Conservation (phyloP, 1,140 invertebrate genomes). For the Drosophila melanica region DNA sequence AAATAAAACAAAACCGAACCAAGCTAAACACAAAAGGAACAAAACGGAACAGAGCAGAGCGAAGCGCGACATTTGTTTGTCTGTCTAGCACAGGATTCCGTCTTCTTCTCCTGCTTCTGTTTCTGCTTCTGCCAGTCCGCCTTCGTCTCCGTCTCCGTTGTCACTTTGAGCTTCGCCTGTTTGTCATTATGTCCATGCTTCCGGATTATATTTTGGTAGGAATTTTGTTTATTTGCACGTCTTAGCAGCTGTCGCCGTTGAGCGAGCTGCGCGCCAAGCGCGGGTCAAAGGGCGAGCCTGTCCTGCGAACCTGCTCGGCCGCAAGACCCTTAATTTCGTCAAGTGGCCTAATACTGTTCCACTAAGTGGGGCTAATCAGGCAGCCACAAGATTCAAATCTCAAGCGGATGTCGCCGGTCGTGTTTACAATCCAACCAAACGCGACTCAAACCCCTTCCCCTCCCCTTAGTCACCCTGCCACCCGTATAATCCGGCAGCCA, state of each 20-base stretch:
- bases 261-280: not conserved
- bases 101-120: conserved; percentile 15
- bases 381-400: conserved; percentile 75
- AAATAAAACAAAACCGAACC: conserved; percentile 23
- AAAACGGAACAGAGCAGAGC: not conserved
- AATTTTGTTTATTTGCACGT: conserved; percentile 72
- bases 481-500: not conserved
- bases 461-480: not conserved
- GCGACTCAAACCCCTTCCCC: not conserved
- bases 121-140: conserved; percentile 21
- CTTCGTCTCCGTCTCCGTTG: not conserved
- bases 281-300: conserved; percentile 8
- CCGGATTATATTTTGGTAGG: conserved; percentile 78
- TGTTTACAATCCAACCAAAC: conserved; percentile 53
- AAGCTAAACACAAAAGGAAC: conserved; percentile 16
- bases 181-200: conserved; percentile 79
- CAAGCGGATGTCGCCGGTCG: conserved; percentile 71
- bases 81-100: conserved; percentile 13
- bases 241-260: conserved; percentile 71
- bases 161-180: conserved; percentile 39
- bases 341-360: conserved; percentile 79
- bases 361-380: conserved; percentile 79
- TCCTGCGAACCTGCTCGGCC: conserved; percentile 1
- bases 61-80: conserved; percentile 40
- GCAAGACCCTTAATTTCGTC: conserved; percentile 73